Conservation (phyloP, 2,113 vertebrate genomes). For the Zosterops borbonicus region DNA sequence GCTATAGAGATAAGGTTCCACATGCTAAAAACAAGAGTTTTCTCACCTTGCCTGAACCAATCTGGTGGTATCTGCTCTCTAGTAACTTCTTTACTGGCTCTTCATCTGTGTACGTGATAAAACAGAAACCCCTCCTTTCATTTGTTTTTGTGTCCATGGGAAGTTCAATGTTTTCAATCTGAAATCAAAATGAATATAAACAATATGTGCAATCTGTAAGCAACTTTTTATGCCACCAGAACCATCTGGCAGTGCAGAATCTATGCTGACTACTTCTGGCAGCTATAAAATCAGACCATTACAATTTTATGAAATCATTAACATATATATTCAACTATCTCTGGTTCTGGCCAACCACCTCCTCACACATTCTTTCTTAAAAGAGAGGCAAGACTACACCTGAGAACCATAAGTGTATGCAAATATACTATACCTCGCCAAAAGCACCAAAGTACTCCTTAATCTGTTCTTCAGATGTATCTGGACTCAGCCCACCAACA, state of each 20-base stretch:
- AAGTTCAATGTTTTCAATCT: slow-evolving; percentile 91
- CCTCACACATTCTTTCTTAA: too few species aligned
- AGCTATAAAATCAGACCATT: background rate
- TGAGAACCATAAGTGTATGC: background rate
- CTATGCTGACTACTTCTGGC: rapidly evolving
- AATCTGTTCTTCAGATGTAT: slow-evolving; percentile 87
- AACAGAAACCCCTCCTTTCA: slow-evolving; percentile 88
- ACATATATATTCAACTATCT: rapidly evolving
- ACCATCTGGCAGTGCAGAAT: background rate
- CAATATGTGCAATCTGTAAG: rapidly evolving
- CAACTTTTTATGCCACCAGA: background rate
- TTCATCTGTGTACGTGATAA: slow-evolving; percentile 86
- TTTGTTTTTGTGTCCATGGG: slow-evolving; percentile 90
- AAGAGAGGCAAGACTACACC: background rate
- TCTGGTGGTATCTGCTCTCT: slow-evolving; percentile 89
- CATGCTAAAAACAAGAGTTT: background rate
- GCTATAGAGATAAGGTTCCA: background rate
- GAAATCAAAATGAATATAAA: background rate
- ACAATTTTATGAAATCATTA: background rate
- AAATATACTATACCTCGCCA: slow-evolving; percentile 77
- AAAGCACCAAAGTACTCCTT: slow-evolving; percentile 87
- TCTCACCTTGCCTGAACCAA: slow-evolving; percentile 88
- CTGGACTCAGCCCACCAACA: slow-evolving; percentile 87
- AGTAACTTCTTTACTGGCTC: slow-evolving; percentile 89
- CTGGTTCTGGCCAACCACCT: background rate